A percentile compares a stretch with the other conserved stretches of the same genome.
phyloP scores from a whole-genome alignment of 2,888 invertebrate genomes.

The Parnassius smintheus region DNA sequence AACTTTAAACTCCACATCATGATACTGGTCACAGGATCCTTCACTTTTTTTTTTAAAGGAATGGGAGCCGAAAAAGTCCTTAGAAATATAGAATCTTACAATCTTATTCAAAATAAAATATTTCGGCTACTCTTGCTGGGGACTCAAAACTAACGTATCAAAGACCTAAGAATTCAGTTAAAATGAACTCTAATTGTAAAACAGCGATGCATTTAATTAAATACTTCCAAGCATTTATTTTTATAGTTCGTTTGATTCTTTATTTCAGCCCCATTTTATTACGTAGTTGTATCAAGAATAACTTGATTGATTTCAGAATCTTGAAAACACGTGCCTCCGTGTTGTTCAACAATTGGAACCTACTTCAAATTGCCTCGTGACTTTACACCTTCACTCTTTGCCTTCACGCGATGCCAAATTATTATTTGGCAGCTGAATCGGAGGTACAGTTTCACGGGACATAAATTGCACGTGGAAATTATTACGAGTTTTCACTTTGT shows the following conservation, averaged over 20 bases:
- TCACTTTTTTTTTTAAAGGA: too few species aligned
- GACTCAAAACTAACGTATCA: too few species aligned
- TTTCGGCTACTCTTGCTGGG: too few species aligned
- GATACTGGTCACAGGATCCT: too few species aligned
- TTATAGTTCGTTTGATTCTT: not conserved
- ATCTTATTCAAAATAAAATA: too few species aligned
- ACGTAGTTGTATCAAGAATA: constrained; percentile 16
- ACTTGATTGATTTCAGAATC: constrained; percentile 25
- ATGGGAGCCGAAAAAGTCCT: too few species aligned
- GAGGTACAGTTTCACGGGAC: constrained; percentile 15
- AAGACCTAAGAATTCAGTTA: too few species aligned
- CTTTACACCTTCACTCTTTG: constrained; percentile 15
- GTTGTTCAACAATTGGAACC: not conserved
- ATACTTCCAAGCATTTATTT: not conserved
- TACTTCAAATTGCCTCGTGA: constrained; percentile 20
- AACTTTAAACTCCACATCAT: too few species aligned
- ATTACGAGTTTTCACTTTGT: too few species aligned
- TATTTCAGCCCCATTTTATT: constrained; percentile 10
- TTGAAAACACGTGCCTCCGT: constrained; percentile 16
- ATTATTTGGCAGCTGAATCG: constrained; percentile 15
- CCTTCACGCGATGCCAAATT: constrained; percentile 22
- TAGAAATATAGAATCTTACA: too few species aligned
- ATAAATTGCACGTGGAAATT: constrained; percentile 3
- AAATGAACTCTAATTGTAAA: too few species aligned
- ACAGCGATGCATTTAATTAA: not conserved